Percentiles rank a stretch among this genome's conserved stretches.
These are phyloP conservation scores for Sminthopsis crassicaudata DNA, from an alignment of 2,113 vertebrate species.

Conservation along the genomic window DNA sequence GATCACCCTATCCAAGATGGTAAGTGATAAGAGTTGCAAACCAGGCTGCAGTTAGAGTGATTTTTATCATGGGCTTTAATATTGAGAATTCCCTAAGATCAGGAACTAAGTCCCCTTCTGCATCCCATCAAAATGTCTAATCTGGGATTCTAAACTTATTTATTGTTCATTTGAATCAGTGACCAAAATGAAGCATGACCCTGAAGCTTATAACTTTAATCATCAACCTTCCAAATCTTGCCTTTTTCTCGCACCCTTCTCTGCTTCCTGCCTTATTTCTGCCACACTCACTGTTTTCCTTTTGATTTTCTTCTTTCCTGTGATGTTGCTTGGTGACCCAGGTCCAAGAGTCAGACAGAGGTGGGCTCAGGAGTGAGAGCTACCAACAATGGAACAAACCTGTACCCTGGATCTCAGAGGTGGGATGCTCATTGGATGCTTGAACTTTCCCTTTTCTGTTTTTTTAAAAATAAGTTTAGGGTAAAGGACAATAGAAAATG, in stretches of 20 bases:
- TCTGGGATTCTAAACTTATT: background rate
- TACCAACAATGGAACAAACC: constrained; percentile 74
- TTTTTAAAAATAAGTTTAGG: background rate
- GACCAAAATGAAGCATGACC: background rate
- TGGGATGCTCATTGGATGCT: background rate
- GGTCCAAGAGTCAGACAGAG: constrained; percentile 47
- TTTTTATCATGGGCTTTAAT: background rate
- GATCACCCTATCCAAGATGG: background rate
- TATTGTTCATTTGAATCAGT: background rate
- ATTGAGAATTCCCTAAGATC: background rate
- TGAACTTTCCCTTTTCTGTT: background rate
- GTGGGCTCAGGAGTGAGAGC: constrained; percentile 50
- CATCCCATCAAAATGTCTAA: background rate
- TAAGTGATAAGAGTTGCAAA: background rate
- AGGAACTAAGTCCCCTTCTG: background rate
- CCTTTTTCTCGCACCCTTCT: background rate
- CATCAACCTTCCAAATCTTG: background rate
- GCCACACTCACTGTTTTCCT: background rate
- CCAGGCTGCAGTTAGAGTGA: background rate
- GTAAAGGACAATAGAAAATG: background rate
- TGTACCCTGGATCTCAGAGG: constrained; percentile 78
- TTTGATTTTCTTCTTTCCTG: constrained; percentile 18
- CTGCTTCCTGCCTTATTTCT: background rate
- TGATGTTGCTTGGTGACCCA: constrained; percentile 25
- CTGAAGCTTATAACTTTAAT: background rate